These are phyloP conservation scores for Hedychridium roseum DNA, from an alignment of 2,888 invertebrate genomes.

Conservation along the genomic window DNA sequence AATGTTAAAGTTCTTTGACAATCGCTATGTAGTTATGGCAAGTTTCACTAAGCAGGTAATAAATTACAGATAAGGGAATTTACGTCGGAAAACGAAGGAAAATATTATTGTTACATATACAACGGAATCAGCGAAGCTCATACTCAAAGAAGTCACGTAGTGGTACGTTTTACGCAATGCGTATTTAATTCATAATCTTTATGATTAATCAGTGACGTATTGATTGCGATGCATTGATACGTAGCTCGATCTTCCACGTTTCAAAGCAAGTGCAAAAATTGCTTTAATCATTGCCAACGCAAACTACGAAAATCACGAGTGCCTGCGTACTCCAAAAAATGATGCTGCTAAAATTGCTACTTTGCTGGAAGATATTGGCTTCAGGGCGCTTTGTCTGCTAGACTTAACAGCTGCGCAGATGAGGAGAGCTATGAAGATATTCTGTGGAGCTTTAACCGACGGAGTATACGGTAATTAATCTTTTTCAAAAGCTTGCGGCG, in stretches of 20 bases:
- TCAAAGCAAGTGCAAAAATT: conserved; percentile 51
- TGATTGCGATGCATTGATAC: conserved; percentile 7
- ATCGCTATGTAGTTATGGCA: no score
- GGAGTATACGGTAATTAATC: conserved; percentile 53
- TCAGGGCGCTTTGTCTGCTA: conserved; percentile 52
- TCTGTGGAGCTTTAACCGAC: conserved; percentile 44
- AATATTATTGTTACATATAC: conserved; percentile 51
- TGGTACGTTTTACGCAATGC: conserved; percentile 37
- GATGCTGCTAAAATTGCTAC: conserved; percentile 51
- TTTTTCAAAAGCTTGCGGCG: background rate
- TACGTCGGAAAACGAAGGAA: conserved; percentile 46
- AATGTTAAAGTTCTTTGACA: background rate
- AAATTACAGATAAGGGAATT: conserved; percentile 38
- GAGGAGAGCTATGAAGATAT: conserved; percentile 51
- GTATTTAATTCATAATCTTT: background rate
- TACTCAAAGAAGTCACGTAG: conserved; percentile 40
- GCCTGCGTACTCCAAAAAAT: conserved; percentile 47
- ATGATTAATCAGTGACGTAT: conserved; percentile 8
- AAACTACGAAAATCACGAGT: conserved; percentile 43
- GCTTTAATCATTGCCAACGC: conserved; percentile 57
- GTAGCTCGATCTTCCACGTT: conserved; percentile 43
- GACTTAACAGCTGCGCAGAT: conserved; percentile 54
- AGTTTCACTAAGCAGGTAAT: background rate
- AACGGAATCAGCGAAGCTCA: conserved; percentile 46
- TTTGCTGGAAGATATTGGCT: conserved; percentile 49